Evolutionary conservation across 2,888 invertebrate species (phyloP).

Genomic region (Andrena haemorrhoa): DNA sequence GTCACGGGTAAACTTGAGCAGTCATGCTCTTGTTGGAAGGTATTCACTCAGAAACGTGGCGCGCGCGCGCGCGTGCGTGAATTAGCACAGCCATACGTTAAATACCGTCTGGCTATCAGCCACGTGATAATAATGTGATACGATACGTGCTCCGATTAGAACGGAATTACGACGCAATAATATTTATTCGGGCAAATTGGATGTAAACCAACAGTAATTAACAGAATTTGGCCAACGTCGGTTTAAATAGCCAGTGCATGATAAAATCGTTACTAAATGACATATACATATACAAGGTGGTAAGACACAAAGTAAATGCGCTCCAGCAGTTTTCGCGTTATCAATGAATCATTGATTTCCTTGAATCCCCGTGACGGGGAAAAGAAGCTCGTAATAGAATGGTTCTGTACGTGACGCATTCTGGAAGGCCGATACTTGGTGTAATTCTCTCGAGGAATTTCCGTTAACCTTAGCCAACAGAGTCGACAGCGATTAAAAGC

Average conservation of each 20-base stretch:
- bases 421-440: not conserved
- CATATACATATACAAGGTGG: not conserved
- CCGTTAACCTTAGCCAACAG: conserved; percentile 3
- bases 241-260: not conserved
- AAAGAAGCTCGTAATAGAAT: not conserved
- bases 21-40: not conserved
- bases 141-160: conserved; percentile 58
- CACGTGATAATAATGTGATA: conserved; percentile 69
- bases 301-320: not conserved
- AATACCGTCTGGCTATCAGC: conserved; percentile 41
- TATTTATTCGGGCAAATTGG: conserved; percentile 47
- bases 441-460: not conserved
- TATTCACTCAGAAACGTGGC: not conserved
- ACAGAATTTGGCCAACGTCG: not conserved
- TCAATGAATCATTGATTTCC: conserved; percentile 24
- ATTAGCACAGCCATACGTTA: conserved; percentile 24
- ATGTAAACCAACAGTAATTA: conserved; percentile 42
- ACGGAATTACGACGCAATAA: conserved; percentile 57
- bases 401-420: not conserved
- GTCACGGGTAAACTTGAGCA: no score
- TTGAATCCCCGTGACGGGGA: not conserved
- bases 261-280: not conserved
- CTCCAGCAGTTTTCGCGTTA: not conserved
- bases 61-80: not conserved
- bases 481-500: conserved; percentile 9